These are phyloP conservation scores for Cantharis nigra DNA, from an alignment of 2,888 invertebrate species.

Conservation along the genomic window DNA sequence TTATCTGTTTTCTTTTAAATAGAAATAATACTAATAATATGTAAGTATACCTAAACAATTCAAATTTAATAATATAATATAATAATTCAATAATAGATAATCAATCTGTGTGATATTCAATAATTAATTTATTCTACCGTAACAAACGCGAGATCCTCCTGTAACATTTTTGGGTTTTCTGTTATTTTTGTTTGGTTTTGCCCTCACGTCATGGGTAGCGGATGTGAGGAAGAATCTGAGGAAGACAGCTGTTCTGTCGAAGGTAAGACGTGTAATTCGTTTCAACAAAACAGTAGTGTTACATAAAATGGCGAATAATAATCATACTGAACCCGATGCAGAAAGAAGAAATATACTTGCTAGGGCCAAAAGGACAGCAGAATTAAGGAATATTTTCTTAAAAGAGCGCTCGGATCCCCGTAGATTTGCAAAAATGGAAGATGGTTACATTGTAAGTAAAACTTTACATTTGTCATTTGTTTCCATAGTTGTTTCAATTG, in stretches of 20 bases:
- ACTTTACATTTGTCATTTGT: neutral
- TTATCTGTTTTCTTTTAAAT: too few species aligned
- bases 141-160: neutral
- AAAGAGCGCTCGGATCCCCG: constrained; percentile 74
- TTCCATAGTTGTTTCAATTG: neutral
- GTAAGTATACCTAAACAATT: too few species aligned
- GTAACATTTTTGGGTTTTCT: neutral
- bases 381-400: constrained; percentile 70
- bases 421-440: constrained; percentile 67
- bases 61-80: too few species aligned
- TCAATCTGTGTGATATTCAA: neutral
- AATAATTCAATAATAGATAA: too few species aligned
- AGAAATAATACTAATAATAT: too few species aligned
- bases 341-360: constrained; percentile 62
- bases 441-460: constrained; percentile 72
- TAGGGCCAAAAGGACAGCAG: constrained; percentile 64
- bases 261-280: constrained; percentile 2
- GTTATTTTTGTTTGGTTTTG: neutral
- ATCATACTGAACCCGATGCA: constrained; percentile 61
- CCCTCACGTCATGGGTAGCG: neutral
- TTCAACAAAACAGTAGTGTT: neutral
- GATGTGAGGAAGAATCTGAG: neutral
- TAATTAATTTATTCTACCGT: neutral
- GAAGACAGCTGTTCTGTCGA: neutral
- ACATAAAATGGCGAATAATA: constrained; percentile 51